Conservation (phyloP, 2,888 invertebrate genomes). For the Trachelus troglodyta region DNA sequence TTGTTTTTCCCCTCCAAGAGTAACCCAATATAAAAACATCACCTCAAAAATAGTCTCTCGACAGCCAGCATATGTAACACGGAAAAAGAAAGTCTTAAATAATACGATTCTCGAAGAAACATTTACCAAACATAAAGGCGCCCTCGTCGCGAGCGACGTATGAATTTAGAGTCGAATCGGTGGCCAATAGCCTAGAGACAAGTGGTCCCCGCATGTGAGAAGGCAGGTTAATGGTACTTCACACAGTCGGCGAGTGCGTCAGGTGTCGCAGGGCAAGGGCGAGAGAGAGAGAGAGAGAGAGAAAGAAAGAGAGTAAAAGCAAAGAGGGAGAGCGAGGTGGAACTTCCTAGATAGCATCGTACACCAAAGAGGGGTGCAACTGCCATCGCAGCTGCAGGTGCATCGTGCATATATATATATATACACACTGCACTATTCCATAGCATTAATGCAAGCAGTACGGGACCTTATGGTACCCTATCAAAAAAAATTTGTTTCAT, state of each 20-base stretch:
- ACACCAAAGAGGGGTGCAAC: constrained; percentile 56
- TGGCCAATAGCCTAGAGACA: constrained; percentile 7
- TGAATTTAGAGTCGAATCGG: neutral
- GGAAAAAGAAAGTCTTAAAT: neutral
- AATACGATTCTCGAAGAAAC: neutral
- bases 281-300: neutral
- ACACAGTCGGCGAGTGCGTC: constrained; percentile 52
- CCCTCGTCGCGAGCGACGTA: neutral
- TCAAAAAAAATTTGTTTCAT: neutral
- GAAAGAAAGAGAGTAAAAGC: constrained; percentile 21
- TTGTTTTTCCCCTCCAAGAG: no score
- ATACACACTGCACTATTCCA: constrained; percentile 29
- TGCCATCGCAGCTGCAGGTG: constrained; percentile 56
- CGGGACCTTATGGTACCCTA: neutral
- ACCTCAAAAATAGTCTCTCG: no score
- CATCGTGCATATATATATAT: constrained; percentile 23
- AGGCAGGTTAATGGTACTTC: constrained; percentile 57
- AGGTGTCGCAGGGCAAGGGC: constrained; percentile 54
- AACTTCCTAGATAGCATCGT: constrained; percentile 61
- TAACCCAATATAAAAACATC: no score
- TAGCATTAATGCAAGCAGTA: constrained; percentile 19
- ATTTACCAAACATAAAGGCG: neutral
- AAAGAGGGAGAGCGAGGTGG: constrained; percentile 9
- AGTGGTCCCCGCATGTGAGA: constrained; percentile 49
- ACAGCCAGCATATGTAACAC: neutral